A percentile compares a stretch with the other conserved stretches of the same genome.
Evolutionary conservation across 2,797 vertebrate species (phyloP).

Genomic region (Enteromius unitaeniatus): DNA sequence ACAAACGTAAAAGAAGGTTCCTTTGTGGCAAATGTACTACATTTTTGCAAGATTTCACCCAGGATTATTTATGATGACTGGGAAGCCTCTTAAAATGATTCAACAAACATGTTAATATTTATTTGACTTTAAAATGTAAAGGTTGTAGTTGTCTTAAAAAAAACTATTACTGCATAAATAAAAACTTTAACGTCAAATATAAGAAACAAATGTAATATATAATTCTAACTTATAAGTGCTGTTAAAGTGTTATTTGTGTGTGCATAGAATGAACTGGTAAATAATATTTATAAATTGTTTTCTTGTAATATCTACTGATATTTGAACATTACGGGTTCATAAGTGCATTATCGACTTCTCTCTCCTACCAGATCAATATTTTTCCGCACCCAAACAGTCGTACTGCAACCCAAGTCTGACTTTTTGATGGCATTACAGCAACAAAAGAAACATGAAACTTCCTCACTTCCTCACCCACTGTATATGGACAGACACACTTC

Average conservation of each 20-base stretch:
- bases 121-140: conserved; percentile 42
- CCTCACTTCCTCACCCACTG: conserved; percentile 10
- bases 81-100: conserved; percentile 28
- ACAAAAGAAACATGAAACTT: conserved; percentile 26
- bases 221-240: conserved; percentile 36
- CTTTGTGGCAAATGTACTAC: neutral
- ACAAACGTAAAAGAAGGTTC: neutral
- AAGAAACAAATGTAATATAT: conserved; percentile 19
- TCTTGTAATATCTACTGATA: neutral
- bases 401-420: conserved; percentile 45
- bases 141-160: conserved; percentile 16
- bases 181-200: neutral
- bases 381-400: neutral
- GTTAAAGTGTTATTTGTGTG: conserved; percentile 26
- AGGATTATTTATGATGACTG: neutral
- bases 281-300: neutral
- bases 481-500: conserved; percentile 28
- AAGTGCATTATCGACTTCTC: neutral
- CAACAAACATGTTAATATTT: conserved; percentile 10
- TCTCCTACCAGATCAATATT: neutral
- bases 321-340: neutral
- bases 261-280: conserved; percentile 10
- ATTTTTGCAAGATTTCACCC: neutral
- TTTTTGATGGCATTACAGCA: conserved; percentile 19
- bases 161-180: conserved; percentile 10